phyloP scores from a whole-genome alignment of 2,888 invertebrate species.

The Hypolimnas misippus region DNA sequence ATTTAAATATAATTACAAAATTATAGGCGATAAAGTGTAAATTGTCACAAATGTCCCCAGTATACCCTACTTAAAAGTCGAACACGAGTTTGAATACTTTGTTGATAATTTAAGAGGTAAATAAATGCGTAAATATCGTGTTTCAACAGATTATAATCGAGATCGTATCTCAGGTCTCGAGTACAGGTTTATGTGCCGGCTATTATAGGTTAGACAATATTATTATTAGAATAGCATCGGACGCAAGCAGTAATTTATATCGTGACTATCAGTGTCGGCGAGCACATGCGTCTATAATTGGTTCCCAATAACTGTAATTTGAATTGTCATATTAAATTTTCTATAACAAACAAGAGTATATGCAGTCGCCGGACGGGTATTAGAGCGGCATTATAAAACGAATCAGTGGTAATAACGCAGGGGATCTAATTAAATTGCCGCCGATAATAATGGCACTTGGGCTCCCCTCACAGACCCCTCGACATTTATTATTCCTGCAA shows the following conservation, averaged over 20 bases:
- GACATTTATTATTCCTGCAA: slow-evolving; percentile 78
- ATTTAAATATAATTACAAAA: too few relatives aligned
- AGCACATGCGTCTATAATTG: slow-evolving; percentile 49
- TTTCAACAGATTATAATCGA: slow-evolving; percentile 23
- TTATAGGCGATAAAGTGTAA: too few relatives aligned
- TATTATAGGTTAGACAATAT: slow-evolving; percentile 44
- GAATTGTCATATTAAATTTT: slow-evolving; percentile 55
- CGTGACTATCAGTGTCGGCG: slow-evolving; percentile 41
- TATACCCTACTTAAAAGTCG: not conserved
- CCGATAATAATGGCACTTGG: slow-evolving; percentile 80
- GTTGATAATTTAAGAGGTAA: slow-evolving; percentile 4
- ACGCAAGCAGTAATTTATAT: slow-evolving; percentile 46
- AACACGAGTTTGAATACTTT: not conserved
- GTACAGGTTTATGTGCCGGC: slow-evolving; percentile 26
- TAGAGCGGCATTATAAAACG: slow-evolving; percentile 77
- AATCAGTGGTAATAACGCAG: slow-evolving; percentile 81
- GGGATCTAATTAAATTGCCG: slow-evolving; percentile 83
- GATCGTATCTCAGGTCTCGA: slow-evolving; percentile 27
- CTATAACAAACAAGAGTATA: slow-evolving; percentile 51
- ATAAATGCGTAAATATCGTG: slow-evolving; percentile 27
- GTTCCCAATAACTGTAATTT: slow-evolving; percentile 57
- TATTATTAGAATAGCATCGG: slow-evolving; percentile 45
- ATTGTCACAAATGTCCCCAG: too few relatives aligned
- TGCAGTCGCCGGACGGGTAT: slow-evolving; percentile 60
- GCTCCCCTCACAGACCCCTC: slow-evolving; percentile 76